Conservation (phyloP, 2,797 vertebrate species). For the Hephaestus fuliginosus region DNA sequence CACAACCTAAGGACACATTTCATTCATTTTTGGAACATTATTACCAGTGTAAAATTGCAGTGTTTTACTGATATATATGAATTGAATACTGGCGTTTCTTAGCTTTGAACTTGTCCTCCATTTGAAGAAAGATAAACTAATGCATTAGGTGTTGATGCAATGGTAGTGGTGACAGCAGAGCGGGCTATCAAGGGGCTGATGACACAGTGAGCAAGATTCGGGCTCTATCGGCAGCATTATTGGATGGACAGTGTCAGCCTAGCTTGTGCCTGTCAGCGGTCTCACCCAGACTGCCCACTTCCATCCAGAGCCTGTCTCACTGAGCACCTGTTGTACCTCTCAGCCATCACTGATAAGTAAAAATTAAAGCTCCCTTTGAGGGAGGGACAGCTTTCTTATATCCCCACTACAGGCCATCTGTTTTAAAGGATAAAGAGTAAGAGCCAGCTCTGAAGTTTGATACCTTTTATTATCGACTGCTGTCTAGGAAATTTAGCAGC, state of each 20-base stretch:
- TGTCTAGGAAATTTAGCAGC: not conserved
- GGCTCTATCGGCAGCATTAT: conserved; percentile 22
- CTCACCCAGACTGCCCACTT: conserved; percentile 17
- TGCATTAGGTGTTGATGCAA: conserved; percentile 17
- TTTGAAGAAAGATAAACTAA: conserved; percentile 52
- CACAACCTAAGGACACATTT: conserved; percentile 9
- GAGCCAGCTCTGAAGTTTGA: conserved; percentile 8
- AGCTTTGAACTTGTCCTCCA: conserved; percentile 30
- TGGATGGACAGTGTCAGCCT: conserved; percentile 28
- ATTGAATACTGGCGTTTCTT: conserved; percentile 6
- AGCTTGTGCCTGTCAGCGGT: conserved; percentile 8
- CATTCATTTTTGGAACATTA: not conserved
- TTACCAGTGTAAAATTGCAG: not conserved
- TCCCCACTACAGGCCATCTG: conserved; percentile 31
- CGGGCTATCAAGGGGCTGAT: conserved; percentile 38
- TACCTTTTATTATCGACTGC: not conserved
- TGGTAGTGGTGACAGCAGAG: conserved; percentile 13
- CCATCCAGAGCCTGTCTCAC: conserved; percentile 16
- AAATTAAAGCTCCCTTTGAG: conserved; percentile 54
- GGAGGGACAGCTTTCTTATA: conserved; percentile 35
- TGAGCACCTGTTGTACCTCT: conserved; percentile 33
- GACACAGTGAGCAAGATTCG: conserved; percentile 47
- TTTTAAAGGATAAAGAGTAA: conserved; percentile 40
- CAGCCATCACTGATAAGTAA: conserved; percentile 37
- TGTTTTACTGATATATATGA: not conserved